These are phyloP conservation scores for Trachythela sp. DNA, from an alignment of 64 coral and sea anemone genomes.

Conservation along the genomic window DNA sequence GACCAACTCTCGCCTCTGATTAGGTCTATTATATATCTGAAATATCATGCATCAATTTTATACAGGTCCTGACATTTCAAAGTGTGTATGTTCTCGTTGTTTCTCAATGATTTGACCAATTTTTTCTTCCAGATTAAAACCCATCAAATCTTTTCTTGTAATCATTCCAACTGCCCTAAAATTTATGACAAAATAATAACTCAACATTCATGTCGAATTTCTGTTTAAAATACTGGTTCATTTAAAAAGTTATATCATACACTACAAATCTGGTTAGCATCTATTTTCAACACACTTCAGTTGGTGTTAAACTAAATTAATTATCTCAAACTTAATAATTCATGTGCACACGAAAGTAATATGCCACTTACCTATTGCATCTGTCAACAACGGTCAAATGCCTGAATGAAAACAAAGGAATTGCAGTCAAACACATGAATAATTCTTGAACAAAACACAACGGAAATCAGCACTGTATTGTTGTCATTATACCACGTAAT, in stretches of 20 bases:
- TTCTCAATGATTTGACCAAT: constrained; percentile 30
- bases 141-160: constrained; percentile 73
- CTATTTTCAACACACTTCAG: too few relatives aligned
- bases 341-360: too few relatives aligned
- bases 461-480: too few relatives aligned
- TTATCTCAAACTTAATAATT: too few relatives aligned
- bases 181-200: neutral
- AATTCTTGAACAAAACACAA: neutral
- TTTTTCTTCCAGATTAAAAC: constrained; percentile 62
- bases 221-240: too few relatives aligned
- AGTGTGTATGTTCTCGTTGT: neutral
- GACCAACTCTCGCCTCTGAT: too few relatives aligned
- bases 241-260: too few relatives aligned
- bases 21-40: too few relatives aligned
- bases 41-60: neutral
- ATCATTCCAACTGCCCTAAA: constrained; percentile 54
- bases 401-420: constrained; percentile 26
- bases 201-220: too few relatives aligned
- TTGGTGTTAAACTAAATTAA: too few relatives aligned
- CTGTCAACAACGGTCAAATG: constrained; percentile 78
- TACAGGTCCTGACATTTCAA: neutral
- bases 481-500: too few relatives aligned
- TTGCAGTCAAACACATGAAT: neutral
- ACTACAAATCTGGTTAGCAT: too few relatives aligned
- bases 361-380: constrained; percentile 66